Evolutionary conservation across 2,797 vertebrate species (phyloP), one percentile per base, ranked within the genome.

Genomic region (Erethizon dorsatum): DNA sequence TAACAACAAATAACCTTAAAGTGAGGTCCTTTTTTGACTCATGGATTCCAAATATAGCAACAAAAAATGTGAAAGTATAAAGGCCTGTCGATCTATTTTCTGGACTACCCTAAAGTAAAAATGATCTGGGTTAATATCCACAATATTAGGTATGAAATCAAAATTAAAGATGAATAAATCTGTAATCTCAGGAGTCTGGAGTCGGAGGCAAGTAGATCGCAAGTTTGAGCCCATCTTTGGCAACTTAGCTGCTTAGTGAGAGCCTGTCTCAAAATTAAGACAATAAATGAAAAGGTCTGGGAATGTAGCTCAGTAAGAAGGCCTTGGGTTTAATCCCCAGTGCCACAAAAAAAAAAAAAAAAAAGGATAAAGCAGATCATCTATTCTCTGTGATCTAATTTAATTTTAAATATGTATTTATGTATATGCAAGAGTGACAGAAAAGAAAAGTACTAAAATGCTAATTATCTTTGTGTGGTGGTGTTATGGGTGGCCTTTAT

Each of bases 341-440:
- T 26, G 41, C 24, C 71, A 71, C 37, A 26, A 26, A 61, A 61
- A 28, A 11, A 61, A 61, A 26, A 56, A 18, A 13, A 3, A 56
- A 17, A n/a, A n/a, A 87, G 57, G 13, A 84, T 63, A 61, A 92
- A 96, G 47, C 59, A 65, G 52, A 7, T 6, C 45, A 50, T 47
- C 37, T 65, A 41, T 87, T 91, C 45, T 87, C 52, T 88, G 45
- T 80, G 41, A 57, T 88, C n/a, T 69, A 83, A 31, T 69, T 93
- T 88, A 73, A 56, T 20, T 1, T 96, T 79, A 93, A 69, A 75
- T 57, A 80, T 37, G 2, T 61, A 73, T 65, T 71, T 95, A 11
- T 84, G 41, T 73, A 11, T 82, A 84, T 61, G 12, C 4, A 83
- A 88, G 11, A 88, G 28, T 85, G 22, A 37, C 9, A 90, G 26